Percentiles rank a stretch among this genome's conserved stretches.
phyloP scores from a whole-genome alignment of 2,797 vertebrate species.

The Protosalanx chinensis region DNA sequence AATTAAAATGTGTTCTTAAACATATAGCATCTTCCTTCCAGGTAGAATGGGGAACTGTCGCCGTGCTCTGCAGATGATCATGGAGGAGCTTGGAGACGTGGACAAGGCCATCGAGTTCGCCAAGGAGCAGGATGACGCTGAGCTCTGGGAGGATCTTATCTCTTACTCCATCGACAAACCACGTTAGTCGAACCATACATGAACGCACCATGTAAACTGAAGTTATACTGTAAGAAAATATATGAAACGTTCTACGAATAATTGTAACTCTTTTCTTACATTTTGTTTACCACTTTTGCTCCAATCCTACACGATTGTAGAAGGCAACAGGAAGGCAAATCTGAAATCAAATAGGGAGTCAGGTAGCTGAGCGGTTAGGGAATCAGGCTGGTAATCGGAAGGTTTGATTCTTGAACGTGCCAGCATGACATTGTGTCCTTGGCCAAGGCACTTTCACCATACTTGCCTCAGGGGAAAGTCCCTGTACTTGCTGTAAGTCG shows the following conservation, averaged over 20 bases:
- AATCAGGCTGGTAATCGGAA: too few relatives aligned
- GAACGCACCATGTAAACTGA: too few relatives aligned
- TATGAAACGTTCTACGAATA: background rate
- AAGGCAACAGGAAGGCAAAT: background rate
- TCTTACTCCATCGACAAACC: slow-evolving; percentile 98
- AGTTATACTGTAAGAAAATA: background rate
- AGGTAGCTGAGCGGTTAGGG: too few relatives aligned
- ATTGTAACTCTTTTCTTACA: too few relatives aligned
- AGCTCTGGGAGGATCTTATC: slow-evolving; percentile 98
- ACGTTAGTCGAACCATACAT: slow-evolving; percentile 70
- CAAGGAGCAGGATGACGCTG: slow-evolving; percentile 95
- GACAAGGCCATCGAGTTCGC: slow-evolving; percentile 99
- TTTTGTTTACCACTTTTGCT: too few relatives aligned
- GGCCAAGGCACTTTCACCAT: too few relatives aligned
- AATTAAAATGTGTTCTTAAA: background rate
- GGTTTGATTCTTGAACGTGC: too few relatives aligned
- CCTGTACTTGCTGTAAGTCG: too few relatives aligned
- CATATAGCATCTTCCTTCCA: slow-evolving; percentile 44
- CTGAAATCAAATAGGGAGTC: too few relatives aligned
- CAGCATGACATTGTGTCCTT: too few relatives aligned
- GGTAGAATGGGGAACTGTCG: slow-evolving; percentile 98
- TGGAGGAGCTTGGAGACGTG: slow-evolving; percentile 92
- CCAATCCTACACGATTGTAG: too few relatives aligned
- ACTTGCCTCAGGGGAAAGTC: too few relatives aligned
- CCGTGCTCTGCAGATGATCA: slow-evolving; percentile 97